Percentiles rank a stretch among this genome's conserved stretches.
Conservation (phyloP, 2,797 vertebrate genomes). For the Neoniphon sammara region DNA sequence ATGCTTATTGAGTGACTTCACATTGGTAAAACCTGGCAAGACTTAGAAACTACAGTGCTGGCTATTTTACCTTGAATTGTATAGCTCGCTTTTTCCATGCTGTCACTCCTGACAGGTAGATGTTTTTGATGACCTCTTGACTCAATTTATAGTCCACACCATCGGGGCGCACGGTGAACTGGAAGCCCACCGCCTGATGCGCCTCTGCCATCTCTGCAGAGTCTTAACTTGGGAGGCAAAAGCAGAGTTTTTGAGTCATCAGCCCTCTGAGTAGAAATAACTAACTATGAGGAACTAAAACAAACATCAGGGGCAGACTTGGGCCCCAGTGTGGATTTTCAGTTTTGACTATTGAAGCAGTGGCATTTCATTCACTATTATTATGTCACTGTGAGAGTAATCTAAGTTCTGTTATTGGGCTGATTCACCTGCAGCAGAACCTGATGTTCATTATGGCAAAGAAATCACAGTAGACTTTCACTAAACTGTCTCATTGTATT, state of each 20-base stretch:
- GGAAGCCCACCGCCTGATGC: slow-evolving; percentile 96
- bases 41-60: not conserved
- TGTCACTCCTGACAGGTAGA: slow-evolving; percentile 88
- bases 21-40: not conserved
- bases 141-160: slow-evolving; percentile 90
- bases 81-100: slow-evolving; percentile 92
- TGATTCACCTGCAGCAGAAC: not conserved
- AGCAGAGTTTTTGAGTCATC: not conserved
- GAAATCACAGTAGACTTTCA: not conserved
- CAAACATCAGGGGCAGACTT: too few relatives aligned
- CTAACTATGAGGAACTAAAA: too few relatives aligned
- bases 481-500: not conserved
- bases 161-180: slow-evolving; percentile 95
- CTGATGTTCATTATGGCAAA: not conserved
- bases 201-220: slow-evolving; percentile 91
- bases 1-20: not conserved
- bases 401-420: too few relatives aligned
- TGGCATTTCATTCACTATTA: not conserved
- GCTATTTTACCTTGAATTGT: slow-evolving; percentile 85
- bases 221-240: slow-evolving; percentile 9
- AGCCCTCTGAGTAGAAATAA: too few relatives aligned
- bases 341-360: not conserved
- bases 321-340: too few relatives aligned
- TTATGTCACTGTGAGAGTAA: not conserved
- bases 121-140: slow-evolving; percentile 89